phyloP scores from a whole-genome alignment of 2,113 vertebrate species.

The Syrmaticus mikado region DNA sequence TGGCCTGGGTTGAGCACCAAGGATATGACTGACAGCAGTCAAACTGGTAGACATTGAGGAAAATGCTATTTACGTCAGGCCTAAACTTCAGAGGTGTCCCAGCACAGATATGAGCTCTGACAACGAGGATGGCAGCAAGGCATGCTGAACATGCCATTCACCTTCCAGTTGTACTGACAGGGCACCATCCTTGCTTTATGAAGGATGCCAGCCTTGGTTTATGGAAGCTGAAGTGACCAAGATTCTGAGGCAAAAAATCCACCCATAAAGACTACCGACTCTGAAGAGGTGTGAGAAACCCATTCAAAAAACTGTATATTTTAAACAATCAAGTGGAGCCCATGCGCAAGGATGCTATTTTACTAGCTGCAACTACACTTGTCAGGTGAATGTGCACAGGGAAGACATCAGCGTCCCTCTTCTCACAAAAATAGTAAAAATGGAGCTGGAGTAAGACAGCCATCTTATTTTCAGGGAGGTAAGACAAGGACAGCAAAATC shows the following conservation, averaged over 20 bases:
- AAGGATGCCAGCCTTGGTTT: neutral
- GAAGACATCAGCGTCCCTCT: neutral
- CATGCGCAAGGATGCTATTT: neutral
- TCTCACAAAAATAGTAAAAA: neutral
- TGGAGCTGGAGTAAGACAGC: neutral
- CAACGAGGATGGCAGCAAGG: neutral
- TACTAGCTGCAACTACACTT: neutral
- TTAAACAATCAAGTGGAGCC: neutral
- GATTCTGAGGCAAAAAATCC: neutral
- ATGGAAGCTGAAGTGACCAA: neutral
- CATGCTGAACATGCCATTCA: neutral
- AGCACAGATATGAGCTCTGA: neutral
- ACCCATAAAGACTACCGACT: neutral
- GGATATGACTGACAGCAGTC: neutral
- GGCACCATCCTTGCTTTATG: neutral
- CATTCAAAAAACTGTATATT: neutral
- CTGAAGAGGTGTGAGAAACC: neutral
- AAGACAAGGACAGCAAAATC: neutral
- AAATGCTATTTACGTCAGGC: neutral
- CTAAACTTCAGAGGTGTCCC: neutral
- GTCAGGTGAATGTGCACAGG: neutral
- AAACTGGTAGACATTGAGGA: neutral
- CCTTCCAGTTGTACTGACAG: neutral
- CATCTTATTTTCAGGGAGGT: neutral
- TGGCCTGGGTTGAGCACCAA: neutral